Percentiles rank a stretch among this genome's conserved stretches.
These are phyloP conservation scores for Portunus trituberculatus DNA, from an alignment of 1,140 invertebrate species.

Conservation along the genomic window DNA sequence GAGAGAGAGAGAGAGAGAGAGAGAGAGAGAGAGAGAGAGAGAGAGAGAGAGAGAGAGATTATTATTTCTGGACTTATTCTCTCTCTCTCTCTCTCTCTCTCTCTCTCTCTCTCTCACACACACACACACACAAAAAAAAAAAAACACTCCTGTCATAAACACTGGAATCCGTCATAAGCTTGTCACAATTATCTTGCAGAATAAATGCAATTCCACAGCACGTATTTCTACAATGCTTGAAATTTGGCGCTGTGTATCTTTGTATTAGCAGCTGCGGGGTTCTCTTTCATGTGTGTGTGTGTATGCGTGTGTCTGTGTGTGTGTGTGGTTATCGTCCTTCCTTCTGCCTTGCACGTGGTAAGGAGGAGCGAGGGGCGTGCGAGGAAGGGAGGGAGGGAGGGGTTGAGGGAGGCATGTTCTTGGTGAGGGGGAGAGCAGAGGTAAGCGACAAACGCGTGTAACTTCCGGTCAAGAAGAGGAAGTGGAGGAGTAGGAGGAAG, in stretches of 20 bases:
- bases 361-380: neutral
- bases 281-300: neutral
- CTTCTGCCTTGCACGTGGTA: neutral
- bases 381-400: neutral
- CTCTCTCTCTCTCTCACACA: conserved; percentile 10
- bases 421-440: neutral
- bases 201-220: neutral
- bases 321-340: neutral
- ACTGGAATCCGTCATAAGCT: too few species aligned
- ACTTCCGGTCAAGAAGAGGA: neutral
- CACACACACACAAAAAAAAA: neutral
- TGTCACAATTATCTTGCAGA: neutral
- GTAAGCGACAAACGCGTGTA: neutral
- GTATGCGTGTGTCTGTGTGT: neutral
- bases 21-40: too few species aligned
- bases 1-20: too few species aligned
- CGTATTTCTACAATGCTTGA: neutral
- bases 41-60: too few species aligned
- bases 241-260: neutral
- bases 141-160: too few species aligned
- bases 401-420: neutral
- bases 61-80: too few species aligned
- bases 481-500: neutral
- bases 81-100: neutral
- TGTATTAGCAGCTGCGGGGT: neutral